phyloP scores from a whole-genome alignment of 2,797 vertebrate species.

The Zalophus californianus region DNA sequence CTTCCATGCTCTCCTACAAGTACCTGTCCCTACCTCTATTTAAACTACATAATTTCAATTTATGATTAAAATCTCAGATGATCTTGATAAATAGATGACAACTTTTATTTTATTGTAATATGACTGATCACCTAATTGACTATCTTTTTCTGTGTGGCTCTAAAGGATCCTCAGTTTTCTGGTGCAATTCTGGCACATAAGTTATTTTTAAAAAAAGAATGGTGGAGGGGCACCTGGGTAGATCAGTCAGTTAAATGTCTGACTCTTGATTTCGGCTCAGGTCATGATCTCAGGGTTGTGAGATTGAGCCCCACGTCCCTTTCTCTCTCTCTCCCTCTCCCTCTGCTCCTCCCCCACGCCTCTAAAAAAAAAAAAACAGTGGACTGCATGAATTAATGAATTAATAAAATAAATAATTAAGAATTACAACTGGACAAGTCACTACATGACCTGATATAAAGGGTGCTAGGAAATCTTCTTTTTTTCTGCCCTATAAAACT shows the following conservation, averaged over 20 bases:
- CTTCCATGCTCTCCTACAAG: not conserved
- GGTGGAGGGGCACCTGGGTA: not conserved
- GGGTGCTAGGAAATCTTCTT: not conserved
- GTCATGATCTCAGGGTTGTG: not conserved
- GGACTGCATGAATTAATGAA: not conserved
- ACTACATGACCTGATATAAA: not conserved
- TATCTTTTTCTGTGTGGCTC: not conserved
- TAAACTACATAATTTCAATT: not conserved
- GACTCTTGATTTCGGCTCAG: not conserved
- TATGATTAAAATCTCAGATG: not conserved
- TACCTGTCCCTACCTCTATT: not conserved
- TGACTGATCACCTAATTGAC: not conserved
- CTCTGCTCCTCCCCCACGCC: not conserved
- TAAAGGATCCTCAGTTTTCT: not conserved
- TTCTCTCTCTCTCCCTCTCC: not conserved
- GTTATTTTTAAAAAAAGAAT: not conserved
- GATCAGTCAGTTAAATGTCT: not conserved
- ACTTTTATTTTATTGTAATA: not conserved
- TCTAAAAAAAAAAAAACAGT: not conserved
- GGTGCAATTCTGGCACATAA: not conserved
- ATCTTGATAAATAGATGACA: not conserved
- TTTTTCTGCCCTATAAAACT: not conserved
- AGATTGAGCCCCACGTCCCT: not conserved
- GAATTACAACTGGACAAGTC: not conserved
- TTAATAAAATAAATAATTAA: not conserved